Conservation (phyloP, 2,888 invertebrate species). For the Habroteleia sp. region DNA sequence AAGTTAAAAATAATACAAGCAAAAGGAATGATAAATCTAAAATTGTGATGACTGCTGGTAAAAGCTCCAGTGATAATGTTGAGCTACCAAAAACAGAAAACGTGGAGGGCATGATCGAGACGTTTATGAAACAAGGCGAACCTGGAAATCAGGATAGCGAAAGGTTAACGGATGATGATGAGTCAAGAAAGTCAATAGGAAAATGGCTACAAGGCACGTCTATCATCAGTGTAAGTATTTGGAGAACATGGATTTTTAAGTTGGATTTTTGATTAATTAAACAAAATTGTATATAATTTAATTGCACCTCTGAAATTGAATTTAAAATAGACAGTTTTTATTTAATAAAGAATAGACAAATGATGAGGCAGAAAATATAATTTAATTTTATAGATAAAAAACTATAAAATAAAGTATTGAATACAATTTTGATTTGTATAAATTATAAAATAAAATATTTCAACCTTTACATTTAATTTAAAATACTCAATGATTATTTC, state of each 20-base stretch:
- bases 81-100: conserved; percentile 70
- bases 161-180: conserved; percentile 69
- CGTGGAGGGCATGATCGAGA: conserved; percentile 81
- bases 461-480: too few species aligned
- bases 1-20: conserved; percentile 50
- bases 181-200: conserved; percentile 73
- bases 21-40: conserved; percentile 17
- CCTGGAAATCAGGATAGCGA: conserved; percentile 69
- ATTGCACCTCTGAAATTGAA: too few species aligned
- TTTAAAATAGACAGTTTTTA: too few species aligned
- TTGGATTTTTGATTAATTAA: neutral
- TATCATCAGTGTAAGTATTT: conserved; percentile 49
- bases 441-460: too few species aligned
- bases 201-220: conserved; percentile 74
- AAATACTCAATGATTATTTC: too few species aligned
- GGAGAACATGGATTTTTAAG: too few species aligned
- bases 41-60: conserved; percentile 12
- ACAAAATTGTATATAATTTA: too few species aligned
- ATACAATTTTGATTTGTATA: too few species aligned
- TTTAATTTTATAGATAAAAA: too few species aligned
- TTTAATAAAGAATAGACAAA: too few species aligned
- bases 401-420: too few species aligned
- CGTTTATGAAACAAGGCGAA: conserved; percentile 81
- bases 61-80: conserved; percentile 15
- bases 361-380: too few species aligned